A percentile compares a stretch with the other conserved stretches of the same genome.
phyloP scores from a whole-genome alignment of 2,113 vertebrate genomes.

The Centropus unirufus region DNA sequence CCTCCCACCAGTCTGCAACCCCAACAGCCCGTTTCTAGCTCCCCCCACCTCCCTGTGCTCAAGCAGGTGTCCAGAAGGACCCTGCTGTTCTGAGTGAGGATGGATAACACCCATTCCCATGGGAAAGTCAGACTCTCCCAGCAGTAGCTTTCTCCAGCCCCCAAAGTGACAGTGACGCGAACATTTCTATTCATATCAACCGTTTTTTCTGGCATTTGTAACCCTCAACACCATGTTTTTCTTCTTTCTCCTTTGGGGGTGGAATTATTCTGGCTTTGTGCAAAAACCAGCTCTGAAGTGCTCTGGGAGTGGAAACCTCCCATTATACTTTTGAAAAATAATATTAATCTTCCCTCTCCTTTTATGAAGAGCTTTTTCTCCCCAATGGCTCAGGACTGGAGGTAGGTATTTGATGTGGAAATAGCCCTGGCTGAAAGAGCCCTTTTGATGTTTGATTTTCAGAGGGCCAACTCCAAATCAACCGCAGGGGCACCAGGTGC shows the following conservation, averaged over 20 bases:
- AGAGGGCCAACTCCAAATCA: not conserved
- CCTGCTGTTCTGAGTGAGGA: not conserved
- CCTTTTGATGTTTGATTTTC: conserved; percentile 45
- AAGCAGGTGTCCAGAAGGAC: not conserved
- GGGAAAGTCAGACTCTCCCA: not conserved
- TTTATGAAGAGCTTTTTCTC: conserved; percentile 32
- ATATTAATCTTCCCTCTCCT: conserved; percentile 53
- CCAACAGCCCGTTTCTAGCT: not conserved
- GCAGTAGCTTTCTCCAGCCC: not conserved
- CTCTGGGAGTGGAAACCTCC: conserved; percentile 41
- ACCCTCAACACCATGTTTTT: not conserved
- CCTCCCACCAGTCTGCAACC: not conserved
- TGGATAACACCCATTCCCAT: not conserved
- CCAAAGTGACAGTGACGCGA: not conserved
- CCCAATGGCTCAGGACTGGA: conserved; percentile 10
- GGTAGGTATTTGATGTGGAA: conserved; percentile 57
- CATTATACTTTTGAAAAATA: conserved; percentile 61
- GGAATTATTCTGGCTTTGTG: conserved; percentile 48
- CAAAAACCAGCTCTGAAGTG: conserved; percentile 41
- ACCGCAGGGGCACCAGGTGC: not conserved
- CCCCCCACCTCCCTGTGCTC: not conserved
- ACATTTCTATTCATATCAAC: not conserved
- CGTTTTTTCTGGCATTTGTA: not conserved
- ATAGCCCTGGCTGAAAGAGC: conserved; percentile 24
- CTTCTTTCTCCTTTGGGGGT: conserved; percentile 26